Conservation (phyloP, 2,797 vertebrate species). For the Gymnopithys bicolor region DNA sequence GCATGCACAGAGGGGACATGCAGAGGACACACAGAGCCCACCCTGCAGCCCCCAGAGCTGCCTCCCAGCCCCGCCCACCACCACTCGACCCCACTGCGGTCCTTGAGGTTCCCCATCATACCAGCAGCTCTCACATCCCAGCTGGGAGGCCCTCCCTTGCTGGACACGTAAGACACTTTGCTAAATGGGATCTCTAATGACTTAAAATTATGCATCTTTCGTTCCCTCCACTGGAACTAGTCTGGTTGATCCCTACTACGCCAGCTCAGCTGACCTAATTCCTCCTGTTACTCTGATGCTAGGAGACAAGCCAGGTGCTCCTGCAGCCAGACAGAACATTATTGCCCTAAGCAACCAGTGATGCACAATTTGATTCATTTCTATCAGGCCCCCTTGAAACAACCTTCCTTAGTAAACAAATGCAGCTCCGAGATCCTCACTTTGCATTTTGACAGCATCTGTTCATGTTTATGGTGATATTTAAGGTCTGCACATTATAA, state of each 20-base stretch:
- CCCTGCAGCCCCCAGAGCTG: neutral
- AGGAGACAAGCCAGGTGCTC: slow-evolving; percentile 53
- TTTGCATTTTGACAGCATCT: neutral
- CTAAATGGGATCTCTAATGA: slow-evolving; percentile 60
- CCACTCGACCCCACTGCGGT: rapidly evolving
- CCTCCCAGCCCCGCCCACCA: neutral
- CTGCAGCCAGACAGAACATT: slow-evolving; percentile 20
- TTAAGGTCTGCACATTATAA: neutral
- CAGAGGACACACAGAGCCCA: neutral
- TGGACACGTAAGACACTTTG: slow-evolving; percentile 5
- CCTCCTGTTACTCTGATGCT: slow-evolving; percentile 32
- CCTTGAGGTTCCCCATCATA: neutral
- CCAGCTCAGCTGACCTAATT: slow-evolving; percentile 73
- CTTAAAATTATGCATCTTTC: slow-evolving; percentile 11
- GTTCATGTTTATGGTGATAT: neutral
- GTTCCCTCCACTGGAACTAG: neutral
- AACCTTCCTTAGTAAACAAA: slow-evolving; percentile 10
- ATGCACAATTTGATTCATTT: neutral
- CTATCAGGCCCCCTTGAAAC: neutral
- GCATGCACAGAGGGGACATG: neutral
- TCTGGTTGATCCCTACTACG: slow-evolving; percentile 24
- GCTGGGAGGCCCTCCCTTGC: neutral
- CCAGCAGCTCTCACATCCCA: neutral
- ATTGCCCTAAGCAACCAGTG: neutral
- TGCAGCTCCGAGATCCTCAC: neutral